Evolutionary conservation across 2,888 invertebrate species (phyloP), one percentile per base, ranked within the genome.

Genomic region (Scaptomyza polygonia): DNA sequence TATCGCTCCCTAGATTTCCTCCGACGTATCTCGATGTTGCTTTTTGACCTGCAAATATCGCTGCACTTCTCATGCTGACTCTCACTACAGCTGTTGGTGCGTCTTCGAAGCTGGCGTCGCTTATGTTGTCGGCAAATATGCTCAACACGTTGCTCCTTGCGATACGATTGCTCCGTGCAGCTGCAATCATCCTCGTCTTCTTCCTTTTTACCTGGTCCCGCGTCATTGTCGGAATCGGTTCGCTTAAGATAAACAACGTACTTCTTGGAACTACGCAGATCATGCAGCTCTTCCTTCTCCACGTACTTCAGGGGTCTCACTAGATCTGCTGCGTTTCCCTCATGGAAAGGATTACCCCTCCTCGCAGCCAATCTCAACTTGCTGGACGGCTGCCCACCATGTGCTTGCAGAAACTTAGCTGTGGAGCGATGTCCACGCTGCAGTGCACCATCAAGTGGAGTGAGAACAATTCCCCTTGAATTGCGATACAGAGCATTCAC

Each of bases 401-500:
- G 96, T 88, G 97, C 94, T 91, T 97, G 97, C 47, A 98, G 93
- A 90, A 97, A 97, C 91, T 98, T 98, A 29, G 98, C 98, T 53
- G 97, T 97, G 2, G 97, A 97, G 57, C 97, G 93, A 90, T 97
- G 96, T 0, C 97, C 97, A 65, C 96, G 94, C 83, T 95, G 95
- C 5, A 98, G 93, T 0, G 98, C 97, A 72, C 97, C 97, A 90
- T 99, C 98, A 77, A 98, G 92, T 0, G 98, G 97, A 0, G 98
- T 98, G 92, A 98, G 94, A 53, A 96, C 94, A 68, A 95, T 94
- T 67, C 97, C 97, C 91, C 96, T 96, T 0, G 95, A 95, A 34
- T 96, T 97, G 59, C 96, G 93, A 76, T 97, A 94, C 16, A 98
- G 93, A 0, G 96, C 95, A 91, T 98, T 98, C 1, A 97, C 94